These are phyloP conservation scores for Chymomyza caudatula DNA, from an alignment of 2,888 invertebrate genomes.

Conservation along the genomic window DNA sequence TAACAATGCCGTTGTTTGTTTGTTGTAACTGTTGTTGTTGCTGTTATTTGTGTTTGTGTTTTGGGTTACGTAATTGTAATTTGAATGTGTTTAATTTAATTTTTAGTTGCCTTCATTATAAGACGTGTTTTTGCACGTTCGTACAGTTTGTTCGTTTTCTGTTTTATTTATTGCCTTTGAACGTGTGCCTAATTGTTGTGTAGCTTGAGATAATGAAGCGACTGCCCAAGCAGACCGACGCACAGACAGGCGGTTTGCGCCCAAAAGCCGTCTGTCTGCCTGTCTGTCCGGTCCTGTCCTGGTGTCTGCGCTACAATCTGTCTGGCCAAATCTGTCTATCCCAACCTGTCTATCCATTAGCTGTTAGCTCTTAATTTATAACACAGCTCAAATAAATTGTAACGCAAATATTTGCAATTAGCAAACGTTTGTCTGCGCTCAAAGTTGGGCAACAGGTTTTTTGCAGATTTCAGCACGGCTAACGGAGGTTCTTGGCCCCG, in stretches of 20 bases:
- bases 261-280: background rate
- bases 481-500: background rate
- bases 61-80: constrained; percentile 66
- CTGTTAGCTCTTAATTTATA: constrained; percentile 49
- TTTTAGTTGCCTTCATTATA: too few relatives aligned
- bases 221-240: constrained; percentile 5
- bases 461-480: background rate
- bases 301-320: background rate
- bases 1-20: background rate
- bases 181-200: constrained; percentile 46
- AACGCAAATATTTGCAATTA: constrained; percentile 58
- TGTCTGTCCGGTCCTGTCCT: too few relatives aligned
- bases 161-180: constrained; percentile 20
- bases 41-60: constrained; percentile 13
- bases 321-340: background rate
- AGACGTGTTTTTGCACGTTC: constrained; percentile 16
- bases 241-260: background rate
- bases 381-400: constrained; percentile 42
- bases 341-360: constrained; percentile 7
- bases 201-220: background rate
- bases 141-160: background rate
- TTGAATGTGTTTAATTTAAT: constrained; percentile 66
- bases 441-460: constrained; percentile 46
- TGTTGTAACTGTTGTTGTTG: too few relatives aligned
- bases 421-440: constrained; percentile 39